These are phyloP conservation scores for Parotia lawesii DNA, from an alignment of 2,113 vertebrate genomes.

Conservation along the genomic window DNA sequence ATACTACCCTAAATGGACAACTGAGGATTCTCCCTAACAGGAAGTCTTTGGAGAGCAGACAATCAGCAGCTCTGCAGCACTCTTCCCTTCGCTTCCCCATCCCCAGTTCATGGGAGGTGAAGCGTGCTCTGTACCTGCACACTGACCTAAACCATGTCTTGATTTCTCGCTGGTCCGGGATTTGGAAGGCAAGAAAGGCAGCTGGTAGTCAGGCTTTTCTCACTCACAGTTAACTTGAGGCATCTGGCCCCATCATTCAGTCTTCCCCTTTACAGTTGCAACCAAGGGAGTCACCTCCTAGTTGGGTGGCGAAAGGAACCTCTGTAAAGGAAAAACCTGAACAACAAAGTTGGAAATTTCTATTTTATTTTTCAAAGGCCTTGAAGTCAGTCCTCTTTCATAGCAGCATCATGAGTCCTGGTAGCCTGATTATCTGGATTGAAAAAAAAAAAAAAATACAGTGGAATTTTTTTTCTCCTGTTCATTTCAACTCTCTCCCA, in stretches of 20 bases:
- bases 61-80: background rate
- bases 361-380: background rate
- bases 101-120: background rate
- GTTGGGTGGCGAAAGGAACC: background rate
- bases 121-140: background rate
- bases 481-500: background rate
- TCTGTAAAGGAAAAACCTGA: background rate
- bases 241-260: background rate
- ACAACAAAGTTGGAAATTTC: background rate
- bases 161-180: background rate
- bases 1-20: slow-evolving; percentile 42
- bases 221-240: background rate
- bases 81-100: background rate
- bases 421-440: background rate
- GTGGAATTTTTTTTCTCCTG: background rate
- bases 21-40: slow-evolving; percentile 7
- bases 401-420: background rate
- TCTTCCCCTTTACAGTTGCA: background rate
- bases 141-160: background rate
- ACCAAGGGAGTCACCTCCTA: background rate
- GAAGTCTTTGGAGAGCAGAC: background rate
- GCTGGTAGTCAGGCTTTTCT: background rate
- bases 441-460: background rate
- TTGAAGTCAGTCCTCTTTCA: background rate
- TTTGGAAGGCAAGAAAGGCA: background rate